Evolutionary conservation across 2,797 vertebrate species (phyloP).

Genomic region (Allochrocebus solatus): DNA sequence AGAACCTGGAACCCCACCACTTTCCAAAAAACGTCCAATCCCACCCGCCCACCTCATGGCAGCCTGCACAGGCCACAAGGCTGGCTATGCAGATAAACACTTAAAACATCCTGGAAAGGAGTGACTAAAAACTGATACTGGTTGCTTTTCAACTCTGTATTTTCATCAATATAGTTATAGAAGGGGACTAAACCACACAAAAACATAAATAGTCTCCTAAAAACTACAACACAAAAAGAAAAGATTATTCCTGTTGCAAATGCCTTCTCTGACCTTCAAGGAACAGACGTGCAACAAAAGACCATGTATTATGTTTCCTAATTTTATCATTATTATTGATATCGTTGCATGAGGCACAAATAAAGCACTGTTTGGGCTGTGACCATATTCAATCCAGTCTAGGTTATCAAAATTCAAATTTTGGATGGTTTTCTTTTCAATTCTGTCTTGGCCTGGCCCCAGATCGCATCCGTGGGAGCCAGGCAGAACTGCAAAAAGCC

Average conservation of each 20-base stretch:
- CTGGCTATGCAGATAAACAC: not conserved
- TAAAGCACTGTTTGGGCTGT: slow-evolving; percentile 44
- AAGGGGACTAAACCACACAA: slow-evolving; percentile 27
- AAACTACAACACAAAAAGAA: not conserved
- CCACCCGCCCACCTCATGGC: too few species aligned
- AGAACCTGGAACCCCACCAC: not conserved
- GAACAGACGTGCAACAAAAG: not conserved
- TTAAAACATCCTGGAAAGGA: not conserved
- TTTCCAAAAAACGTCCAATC: not conserved
- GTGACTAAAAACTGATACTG: not conserved
- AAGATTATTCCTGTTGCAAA: not conserved
- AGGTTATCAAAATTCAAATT: slow-evolving; percentile 63
- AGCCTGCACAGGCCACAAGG: rapidly evolving
- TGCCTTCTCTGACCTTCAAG: slow-evolving; percentile 54
- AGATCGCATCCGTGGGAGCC: not conserved
- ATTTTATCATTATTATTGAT: slow-evolving; percentile 1
- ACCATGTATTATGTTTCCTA: not conserved
- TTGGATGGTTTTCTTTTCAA: slow-evolving; percentile 34
- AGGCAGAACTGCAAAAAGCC: slow-evolving; percentile 2
- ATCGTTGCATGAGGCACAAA: not conserved
- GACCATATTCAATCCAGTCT: slow-evolving; percentile 9
- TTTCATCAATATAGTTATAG: slow-evolving; percentile 55
- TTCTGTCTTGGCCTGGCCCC: slow-evolving; percentile 31
- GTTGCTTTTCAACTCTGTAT: not conserved
- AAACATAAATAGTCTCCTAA: slow-evolving; percentile 26